phyloP scores from a whole-genome alignment of 1,140 invertebrate species.

The Bathynomus jamesi region DNA sequence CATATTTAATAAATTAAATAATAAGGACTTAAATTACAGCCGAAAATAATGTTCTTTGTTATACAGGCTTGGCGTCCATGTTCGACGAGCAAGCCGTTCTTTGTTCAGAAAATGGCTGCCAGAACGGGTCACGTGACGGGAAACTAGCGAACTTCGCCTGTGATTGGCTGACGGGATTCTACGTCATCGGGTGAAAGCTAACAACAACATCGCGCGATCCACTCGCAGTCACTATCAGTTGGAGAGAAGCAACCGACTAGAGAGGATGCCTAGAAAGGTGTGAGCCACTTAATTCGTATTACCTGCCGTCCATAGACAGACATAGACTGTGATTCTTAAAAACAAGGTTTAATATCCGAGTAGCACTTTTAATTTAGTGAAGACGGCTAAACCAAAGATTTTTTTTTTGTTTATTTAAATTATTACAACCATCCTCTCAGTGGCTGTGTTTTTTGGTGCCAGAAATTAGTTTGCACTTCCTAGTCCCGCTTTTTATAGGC shows the following conservation, averaged over 20 bases:
- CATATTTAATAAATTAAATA: no score
- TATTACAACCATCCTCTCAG: slow-evolving; percentile 15
- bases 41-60: slow-evolving; percentile 1
- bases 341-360: slow-evolving; percentile 16
- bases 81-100: slow-evolving; percentile 11
- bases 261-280: slow-evolving; percentile 28
- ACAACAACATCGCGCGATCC: slow-evolving; percentile 19
- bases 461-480: slow-evolving; percentile 11
- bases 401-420: slow-evolving; percentile 13
- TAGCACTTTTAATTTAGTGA: slow-evolving; percentile 22
- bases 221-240: slow-evolving; percentile 17
- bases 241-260: slow-evolving; percentile 24
- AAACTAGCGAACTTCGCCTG: slow-evolving; percentile 8
- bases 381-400: slow-evolving; percentile 32
- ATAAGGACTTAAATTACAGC: no score
- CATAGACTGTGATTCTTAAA: slow-evolving; percentile 30
- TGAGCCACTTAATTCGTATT: slow-evolving; percentile 20
- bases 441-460: slow-evolving; percentile 13
- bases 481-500: slow-evolving; percentile 14
- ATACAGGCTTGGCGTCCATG: neutral
- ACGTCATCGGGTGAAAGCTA: slow-evolving; percentile 36
- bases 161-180: slow-evolving; percentile 22
- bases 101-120: slow-evolving; percentile 38
- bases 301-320: slow-evolving; percentile 28
- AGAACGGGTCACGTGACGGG: slow-evolving; percentile 28